Base-by-base conservation (phyloP, 2,888 invertebrate species). In the Tubulanus polymorphus region DNA sequence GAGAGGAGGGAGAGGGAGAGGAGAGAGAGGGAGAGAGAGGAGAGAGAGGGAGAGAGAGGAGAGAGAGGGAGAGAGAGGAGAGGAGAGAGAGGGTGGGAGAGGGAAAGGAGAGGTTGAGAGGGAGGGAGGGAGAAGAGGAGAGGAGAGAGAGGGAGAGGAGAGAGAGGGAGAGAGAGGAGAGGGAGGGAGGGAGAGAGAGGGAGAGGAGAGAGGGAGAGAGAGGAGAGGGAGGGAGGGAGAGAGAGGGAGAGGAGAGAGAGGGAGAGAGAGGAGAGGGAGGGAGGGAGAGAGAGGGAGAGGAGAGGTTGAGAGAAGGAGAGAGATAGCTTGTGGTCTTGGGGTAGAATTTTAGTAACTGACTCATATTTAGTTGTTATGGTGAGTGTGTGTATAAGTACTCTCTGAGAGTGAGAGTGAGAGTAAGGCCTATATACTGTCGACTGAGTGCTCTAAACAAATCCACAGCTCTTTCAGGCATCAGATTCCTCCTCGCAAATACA, bases 71-170 rank as follows among this genome's bases (percentile, higher is more conserved):
- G 45, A 28, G 45, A 6, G 45, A 29, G 45, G 37, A 20, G 51
- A 51, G 37, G 15, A n/a, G 37, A 37, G 26, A 37, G 37, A 25
- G 25, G 37, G 37, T 5, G 29, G 51, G 29, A 45, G 20, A 28
- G 29, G 51, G 37, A 15, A 26, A 45, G 32, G 37, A 51, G 41
- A 41, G 51, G 82, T 88, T 57, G 84, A 83, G 73, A 84, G 86
- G 63, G 88, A 86, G 88, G 88, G 76, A 37, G 15, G 23, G 8
- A 37, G 23, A 25, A 23, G 26, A 23, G n/a, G 51, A 77, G 82
- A 25, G 37, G 37, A n/a, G 29, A 37, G 37, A 37, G 29, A 25
- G 37, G 51, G 29, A 26, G 37, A n/a, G 37, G 51, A 51, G 37
- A 51, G 51, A 37, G 37, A 51, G 5, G 29, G 51, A 51, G 37